These are phyloP conservation scores for Diphyllodes magnificus DNA, from an alignment of 2,113 vertebrate species.

Conservation along the genomic window DNA sequence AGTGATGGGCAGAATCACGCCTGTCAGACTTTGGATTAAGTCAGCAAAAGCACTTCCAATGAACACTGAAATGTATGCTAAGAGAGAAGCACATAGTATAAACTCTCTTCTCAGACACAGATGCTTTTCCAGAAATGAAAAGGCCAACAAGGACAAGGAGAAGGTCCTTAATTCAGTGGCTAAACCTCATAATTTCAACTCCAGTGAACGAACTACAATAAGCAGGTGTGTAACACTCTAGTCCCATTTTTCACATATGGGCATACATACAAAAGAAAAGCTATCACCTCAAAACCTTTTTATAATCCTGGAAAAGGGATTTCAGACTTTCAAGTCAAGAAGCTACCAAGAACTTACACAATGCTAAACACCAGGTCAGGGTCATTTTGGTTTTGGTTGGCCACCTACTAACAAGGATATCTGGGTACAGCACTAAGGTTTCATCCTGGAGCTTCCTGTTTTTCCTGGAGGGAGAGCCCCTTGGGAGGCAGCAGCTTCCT, in stretches of 20 bases:
- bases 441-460: not conserved
- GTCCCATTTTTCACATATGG: not conserved
- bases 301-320: not conserved
- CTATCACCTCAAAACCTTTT: not conserved
- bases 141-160: not conserved
- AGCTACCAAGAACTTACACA: not conserved
- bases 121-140: not conserved
- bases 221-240: not conserved
- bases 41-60: not conserved
- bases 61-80: not conserved
- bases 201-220: not conserved
- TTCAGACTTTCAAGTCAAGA: not conserved
- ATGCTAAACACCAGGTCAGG: not conserved
- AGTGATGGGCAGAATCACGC: not conserved
- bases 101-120: not conserved
- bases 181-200: not conserved
- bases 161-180: not conserved
- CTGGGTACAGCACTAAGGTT: not conserved
- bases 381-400: not conserved
- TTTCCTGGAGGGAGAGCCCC: not conserved
- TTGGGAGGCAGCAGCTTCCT: not conserved
- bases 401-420: not conserved
- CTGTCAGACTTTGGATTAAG: not conserved
- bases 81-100: not conserved
- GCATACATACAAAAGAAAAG: not conserved